These are phyloP conservation scores for Pterostichus niger DNA, from an alignment of 2,888 invertebrate species.

Conservation along the genomic window DNA sequence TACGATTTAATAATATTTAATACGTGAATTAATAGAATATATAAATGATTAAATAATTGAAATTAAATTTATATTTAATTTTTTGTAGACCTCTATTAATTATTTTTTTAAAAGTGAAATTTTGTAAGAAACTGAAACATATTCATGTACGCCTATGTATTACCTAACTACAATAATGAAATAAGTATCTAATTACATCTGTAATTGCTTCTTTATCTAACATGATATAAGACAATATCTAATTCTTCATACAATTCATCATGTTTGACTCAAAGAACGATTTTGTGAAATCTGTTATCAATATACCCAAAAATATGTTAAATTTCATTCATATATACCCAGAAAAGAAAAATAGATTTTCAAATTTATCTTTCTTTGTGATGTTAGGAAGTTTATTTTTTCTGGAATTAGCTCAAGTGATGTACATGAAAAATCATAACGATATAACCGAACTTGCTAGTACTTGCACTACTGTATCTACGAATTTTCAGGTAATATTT, in stretches of 20 bases:
- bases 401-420: slow-evolving; percentile 26
- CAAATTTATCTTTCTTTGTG: slow-evolving; percentile 21
- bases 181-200: no score
- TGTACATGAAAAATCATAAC: slow-evolving; percentile 1
- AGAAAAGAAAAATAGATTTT: slow-evolving; percentile 15
- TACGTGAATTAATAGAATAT: no score
- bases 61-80: no score
- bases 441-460: slow-evolving; percentile 19
- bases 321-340: slow-evolving; percentile 20
- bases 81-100: no score
- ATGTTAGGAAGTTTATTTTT: slow-evolving; percentile 13
- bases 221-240: no score
- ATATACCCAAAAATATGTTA: slow-evolving; percentile 15
- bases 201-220: no score
- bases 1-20: no score
- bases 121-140: no score
- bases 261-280: slow-evolving; percentile 13
- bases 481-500: slow-evolving; percentile 36
- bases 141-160: no score
- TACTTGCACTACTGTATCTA: slow-evolving; percentile 37
- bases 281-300: slow-evolving; percentile 46
- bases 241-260: not conserved
- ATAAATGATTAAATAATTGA: no score
- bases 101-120: no score
- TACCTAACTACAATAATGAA: no score